A percentile compares a stretch with the other conserved stretches of the same genome.
phyloP scores from a whole-genome alignment of 2,888 invertebrate species.

The Tromatobia lineatoria region DNA sequence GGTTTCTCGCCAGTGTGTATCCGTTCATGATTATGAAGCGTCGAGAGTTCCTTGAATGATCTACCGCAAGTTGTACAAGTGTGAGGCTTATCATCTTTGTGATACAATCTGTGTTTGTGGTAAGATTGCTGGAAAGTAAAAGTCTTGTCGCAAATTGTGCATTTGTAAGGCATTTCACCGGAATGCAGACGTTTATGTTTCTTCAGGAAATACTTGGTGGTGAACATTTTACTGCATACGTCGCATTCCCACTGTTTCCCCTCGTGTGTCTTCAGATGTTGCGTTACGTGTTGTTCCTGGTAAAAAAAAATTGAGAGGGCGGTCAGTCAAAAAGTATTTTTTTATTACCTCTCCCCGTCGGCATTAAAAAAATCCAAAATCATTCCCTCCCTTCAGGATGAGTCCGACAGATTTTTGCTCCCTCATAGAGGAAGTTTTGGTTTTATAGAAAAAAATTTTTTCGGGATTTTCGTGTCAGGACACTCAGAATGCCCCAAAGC shows the following conservation, averaged over 20 bases:
- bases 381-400: too few species aligned
- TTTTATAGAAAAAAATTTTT: too few species aligned
- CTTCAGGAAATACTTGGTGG: conserved; percentile 95
- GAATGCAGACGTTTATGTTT: conserved; percentile 94
- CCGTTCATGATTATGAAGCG: conserved; percentile 94
- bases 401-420: too few species aligned
- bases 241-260: conserved; percentile 95
- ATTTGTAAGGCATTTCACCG: conserved; percentile 96
- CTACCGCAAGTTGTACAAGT: conserved; percentile 92
- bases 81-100: conserved; percentile 93
- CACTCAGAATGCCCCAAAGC: too few species aligned
- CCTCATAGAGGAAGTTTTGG: too few species aligned
- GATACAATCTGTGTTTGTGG: conserved; percentile 95
- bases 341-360: too few species aligned
- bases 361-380: too few species aligned
- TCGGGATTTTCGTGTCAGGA: too few species aligned
- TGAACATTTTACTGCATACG: conserved; percentile 93
- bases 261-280: conserved; percentile 87
- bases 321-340: too few species aligned
- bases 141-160: conserved; percentile 92
- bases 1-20: conserved; percentile 95
- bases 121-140: conserved; percentile 97
- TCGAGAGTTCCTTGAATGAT: conserved; percentile 94
- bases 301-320: not conserved
- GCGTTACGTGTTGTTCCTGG: conserved; percentile 85